Evolutionary conservation across 2,888 invertebrate genomes (phyloP), one percentile per base, ranked within the genome.

Genomic region (Morpho deidamia): DNA sequence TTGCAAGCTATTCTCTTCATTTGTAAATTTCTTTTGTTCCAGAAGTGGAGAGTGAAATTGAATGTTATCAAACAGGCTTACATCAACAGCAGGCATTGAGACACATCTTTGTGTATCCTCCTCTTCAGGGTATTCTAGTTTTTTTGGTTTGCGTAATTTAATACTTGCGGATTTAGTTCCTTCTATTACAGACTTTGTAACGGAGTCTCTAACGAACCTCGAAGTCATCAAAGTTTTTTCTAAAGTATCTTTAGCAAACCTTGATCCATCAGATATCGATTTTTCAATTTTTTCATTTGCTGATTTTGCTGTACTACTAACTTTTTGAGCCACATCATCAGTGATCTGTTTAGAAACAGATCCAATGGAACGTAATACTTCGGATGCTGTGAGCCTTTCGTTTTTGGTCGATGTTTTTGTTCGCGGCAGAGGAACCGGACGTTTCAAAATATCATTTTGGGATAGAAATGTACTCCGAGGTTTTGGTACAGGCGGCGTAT

Each of bases 21-120:
- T 78, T 38, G 65, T 64, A 52, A 72, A 76, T 53, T 70, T 75
- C 50, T 84, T 87, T 61, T 88, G 90, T 65, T 84, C 83, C 39
- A 83, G 67, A 47, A 92, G 74, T 2, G 93, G 93, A 11, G 93
- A 93, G 62, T 92, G 91, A 67, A 93, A 93, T 59, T 91, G 91
- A 58, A 93, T 92, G 43, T 91, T 91, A 65, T 91, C 92, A 83
- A 94, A 94, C 9, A 93, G 80, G 68, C 90, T 87, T 7, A 91
- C 85, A 66, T 92, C 90, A 39, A 83, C 86, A 12, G 76, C 81
- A 8, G 92, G 92, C 88, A 92, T 83, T 0, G 92, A 92, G 1
- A 90, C 84, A 71, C 91, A 91, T 57, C 91, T 80, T 38, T 86
- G 84, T 33, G 74, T 64, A 11, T 78, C 74, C 8, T 53, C 59